Percentiles rank a stretch among this genome's conserved stretches.
These are phyloP conservation scores for Aldrovandia affinis DNA, from an alignment of 2,797 vertebrate genomes.

Conservation along the genomic window DNA sequence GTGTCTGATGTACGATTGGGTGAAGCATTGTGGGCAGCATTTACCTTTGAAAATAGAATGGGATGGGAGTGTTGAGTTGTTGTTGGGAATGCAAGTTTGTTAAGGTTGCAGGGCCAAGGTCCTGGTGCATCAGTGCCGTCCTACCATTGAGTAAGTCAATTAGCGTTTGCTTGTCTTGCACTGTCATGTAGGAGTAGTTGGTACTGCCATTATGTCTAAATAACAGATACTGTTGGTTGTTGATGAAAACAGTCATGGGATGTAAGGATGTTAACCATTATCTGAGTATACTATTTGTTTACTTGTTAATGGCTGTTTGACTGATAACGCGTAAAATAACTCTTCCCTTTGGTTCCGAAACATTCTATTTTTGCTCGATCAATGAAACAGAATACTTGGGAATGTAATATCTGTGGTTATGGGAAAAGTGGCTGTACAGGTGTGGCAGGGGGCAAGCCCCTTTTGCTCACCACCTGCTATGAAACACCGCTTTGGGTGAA, in stretches of 20 bases:
- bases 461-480: neutral
- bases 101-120: neutral
- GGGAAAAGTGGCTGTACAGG: neutral
- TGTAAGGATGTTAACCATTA: neutral
- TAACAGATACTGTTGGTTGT: neutral
- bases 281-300: neutral
- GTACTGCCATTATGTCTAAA: neutral
- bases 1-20: neutral
- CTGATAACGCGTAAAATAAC: neutral
- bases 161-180: neutral
- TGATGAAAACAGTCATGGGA: too few relatives aligned
- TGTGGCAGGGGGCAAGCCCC: neutral
- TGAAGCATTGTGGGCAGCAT: neutral
- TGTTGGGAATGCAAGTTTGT: neutral
- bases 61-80: neutral
- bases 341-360: neutral
- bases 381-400: neutral
- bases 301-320: neutral
- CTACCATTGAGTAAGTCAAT: neutral
- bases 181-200: neutral
- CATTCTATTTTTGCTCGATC: neutral
- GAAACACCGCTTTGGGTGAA: neutral
- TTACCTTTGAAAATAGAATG: neutral
- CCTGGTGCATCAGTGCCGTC: neutral
- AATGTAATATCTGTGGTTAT: neutral